Conservation (phyloP, 2,888 invertebrate species). For the Aphidoletes aphidimyza region DNA sequence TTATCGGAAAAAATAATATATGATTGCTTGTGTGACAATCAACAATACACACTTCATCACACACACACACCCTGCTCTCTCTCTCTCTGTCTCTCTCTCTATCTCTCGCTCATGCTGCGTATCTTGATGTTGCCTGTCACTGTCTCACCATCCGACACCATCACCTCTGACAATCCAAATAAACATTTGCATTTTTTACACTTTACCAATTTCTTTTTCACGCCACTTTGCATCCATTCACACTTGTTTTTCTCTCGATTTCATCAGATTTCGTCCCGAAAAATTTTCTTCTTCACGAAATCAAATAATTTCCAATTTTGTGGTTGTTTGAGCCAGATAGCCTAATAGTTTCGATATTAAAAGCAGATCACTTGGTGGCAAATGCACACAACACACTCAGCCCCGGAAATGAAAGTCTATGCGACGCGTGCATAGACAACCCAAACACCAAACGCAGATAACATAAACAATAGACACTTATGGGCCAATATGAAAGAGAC, state of each 20-base stretch:
- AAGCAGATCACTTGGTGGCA: not conserved
- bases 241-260: not conserved
- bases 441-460: not conserved
- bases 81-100: no score
- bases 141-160: not conserved
- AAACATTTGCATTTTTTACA: conserved; percentile 16
- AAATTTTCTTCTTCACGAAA: no score
- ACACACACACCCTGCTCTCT: no score
- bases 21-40: not conserved
- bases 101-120: no score
- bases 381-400: not conserved
- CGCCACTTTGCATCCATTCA: not conserved
- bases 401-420: not conserved
- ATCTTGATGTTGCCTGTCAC: no score
- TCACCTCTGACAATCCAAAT: not conserved
- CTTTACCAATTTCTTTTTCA: not conserved
- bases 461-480: not conserved
- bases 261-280: not conserved
- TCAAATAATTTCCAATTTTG: no score
- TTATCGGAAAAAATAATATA: conserved; percentile 10
- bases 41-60: not conserved
- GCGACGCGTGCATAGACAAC: not conserved
- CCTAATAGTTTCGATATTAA: no score
- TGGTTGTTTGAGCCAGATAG: no score
- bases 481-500: no score